Base-by-base conservation (phyloP, 2,888 invertebrate genomes). In the Onchidella celtica region DNA sequence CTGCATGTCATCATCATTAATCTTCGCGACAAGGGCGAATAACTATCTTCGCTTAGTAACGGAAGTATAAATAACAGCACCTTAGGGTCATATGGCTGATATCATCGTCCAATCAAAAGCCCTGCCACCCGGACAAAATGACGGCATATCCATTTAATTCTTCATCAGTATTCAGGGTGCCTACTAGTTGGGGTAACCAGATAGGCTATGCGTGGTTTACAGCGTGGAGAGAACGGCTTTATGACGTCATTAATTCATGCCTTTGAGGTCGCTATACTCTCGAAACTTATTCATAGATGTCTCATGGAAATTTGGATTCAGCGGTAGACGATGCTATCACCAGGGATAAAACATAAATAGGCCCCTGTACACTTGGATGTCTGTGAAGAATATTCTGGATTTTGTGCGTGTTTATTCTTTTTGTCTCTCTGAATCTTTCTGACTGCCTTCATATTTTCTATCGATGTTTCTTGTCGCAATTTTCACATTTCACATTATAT, bases 41-140 rank as follows among this genome's bases (percentile, higher is more conserved):
- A 47, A 47, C 17, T 47, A 6, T 47, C 47, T 11, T 47, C 47
- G 6, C 47, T 47, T 47, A 17, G 47, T 17, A 47, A 47, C 47
- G 17, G 47, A 17, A 17, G 47, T 17, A 47, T 47, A 47, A 47
- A 47, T 47, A 47, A 47, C 9, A 17, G 61, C 11, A 61, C 61
- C 6, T 14, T 14, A 61, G n/a, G 27, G 27, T 27, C 61, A 61
- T 4, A 9, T 61, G 4, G 3, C 32, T 9, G 70, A 70, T 55
- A 70, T 55, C n/a, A 70, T 70, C 55, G 27, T 32, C 70, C 70
- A 32, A 68, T 70, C 70, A 55, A 4, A n/a, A 47, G 17, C n/a
- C 27, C 21, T 6, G 55, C 29, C 40, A 14, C n/a, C 6, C 29
- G 47, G 11, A 24, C 40, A 29, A 70, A 70, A 70, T 70, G 70